phyloP scores from a whole-genome alignment of 2,888 invertebrate species.

The Limnephilus auricula region DNA sequence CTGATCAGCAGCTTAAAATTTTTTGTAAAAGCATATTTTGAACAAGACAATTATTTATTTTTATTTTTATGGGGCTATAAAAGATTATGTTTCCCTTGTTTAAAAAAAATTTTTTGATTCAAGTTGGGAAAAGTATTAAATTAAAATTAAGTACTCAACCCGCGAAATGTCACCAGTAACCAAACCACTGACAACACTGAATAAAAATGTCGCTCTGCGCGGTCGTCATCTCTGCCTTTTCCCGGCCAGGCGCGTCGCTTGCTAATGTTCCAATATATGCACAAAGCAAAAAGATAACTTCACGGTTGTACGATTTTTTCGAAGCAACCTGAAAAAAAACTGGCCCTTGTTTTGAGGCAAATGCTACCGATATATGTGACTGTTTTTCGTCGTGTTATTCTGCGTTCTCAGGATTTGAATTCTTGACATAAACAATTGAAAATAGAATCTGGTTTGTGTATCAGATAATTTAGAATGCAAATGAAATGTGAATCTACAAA shows the following conservation, averaged over 20 bases:
- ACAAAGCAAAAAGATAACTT: conserved; percentile 76
- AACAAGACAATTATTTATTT: too few species aligned
- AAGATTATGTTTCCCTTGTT: too few species aligned
- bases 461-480: conserved; percentile 38
- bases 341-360: conserved; percentile 23
- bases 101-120: too few species aligned
- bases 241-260: conserved; percentile 78
- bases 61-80: too few species aligned
- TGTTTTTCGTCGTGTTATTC: conserved; percentile 39
- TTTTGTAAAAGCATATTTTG: too few species aligned
- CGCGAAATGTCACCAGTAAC: too few species aligned
- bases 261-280: conserved; percentile 77
- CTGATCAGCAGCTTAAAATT: too few species aligned
- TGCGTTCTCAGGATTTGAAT: conserved; percentile 48
- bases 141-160: too few species aligned
- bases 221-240: conserved; percentile 78
- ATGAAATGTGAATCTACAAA: conserved; percentile 48
- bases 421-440: conserved; percentile 59
- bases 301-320: conserved; percentile 78
- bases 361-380: conserved; percentile 25
- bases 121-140: too few species aligned
- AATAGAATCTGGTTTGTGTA: conserved; percentile 49
- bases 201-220: conserved; percentile 77
- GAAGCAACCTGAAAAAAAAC: conserved; percentile 76
- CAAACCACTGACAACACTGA: conserved; percentile 38